Percentiles rank a stretch among this genome's conserved stretches.
phyloP scores from a whole-genome alignment of 92 coral and sea anemone genomes.

The Siderastrea radians region DNA sequence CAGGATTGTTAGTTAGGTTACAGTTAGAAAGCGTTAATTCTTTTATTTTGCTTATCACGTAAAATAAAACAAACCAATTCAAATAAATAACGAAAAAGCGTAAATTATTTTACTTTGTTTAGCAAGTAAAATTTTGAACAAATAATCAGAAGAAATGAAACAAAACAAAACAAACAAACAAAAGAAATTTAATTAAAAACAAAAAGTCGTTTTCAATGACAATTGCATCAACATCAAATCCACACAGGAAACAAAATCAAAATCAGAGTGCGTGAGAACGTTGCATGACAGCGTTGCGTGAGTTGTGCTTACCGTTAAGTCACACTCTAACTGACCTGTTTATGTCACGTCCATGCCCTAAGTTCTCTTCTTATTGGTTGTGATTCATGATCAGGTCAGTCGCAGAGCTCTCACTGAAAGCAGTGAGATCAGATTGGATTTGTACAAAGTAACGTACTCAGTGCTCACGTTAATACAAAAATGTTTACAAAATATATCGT shows the following conservation, averaged over 20 bases:
- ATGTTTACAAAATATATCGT: not conserved
- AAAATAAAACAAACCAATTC: no score
- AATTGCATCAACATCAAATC: not conserved
- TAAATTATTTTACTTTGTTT: not conserved
- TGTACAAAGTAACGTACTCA: conserved; percentile 1
- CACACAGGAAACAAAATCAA: not conserved
- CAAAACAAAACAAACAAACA: not conserved
- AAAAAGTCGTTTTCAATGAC: not conserved
- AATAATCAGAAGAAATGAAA: not conserved
- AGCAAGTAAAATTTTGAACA: not conserved
- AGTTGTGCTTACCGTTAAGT: not conserved
- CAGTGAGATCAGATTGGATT: conserved; percentile 29
- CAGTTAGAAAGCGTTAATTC: no score
- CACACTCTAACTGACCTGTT: conserved; percentile 51
- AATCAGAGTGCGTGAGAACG: not conserved
- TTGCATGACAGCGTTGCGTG: conserved; percentile 11
- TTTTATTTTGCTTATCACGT: no score
- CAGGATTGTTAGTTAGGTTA: no score
- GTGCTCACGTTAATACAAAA: not conserved
- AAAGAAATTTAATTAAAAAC: not conserved
- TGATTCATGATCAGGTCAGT: conserved; percentile 23
- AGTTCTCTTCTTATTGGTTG: conserved; percentile 46
- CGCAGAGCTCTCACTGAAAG: conserved; percentile 48
- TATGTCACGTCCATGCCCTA: conserved; percentile 35
- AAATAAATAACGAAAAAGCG: not conserved